Conservation (phyloP, 2,888 invertebrate species). For the Drosophila mulleri region DNA sequence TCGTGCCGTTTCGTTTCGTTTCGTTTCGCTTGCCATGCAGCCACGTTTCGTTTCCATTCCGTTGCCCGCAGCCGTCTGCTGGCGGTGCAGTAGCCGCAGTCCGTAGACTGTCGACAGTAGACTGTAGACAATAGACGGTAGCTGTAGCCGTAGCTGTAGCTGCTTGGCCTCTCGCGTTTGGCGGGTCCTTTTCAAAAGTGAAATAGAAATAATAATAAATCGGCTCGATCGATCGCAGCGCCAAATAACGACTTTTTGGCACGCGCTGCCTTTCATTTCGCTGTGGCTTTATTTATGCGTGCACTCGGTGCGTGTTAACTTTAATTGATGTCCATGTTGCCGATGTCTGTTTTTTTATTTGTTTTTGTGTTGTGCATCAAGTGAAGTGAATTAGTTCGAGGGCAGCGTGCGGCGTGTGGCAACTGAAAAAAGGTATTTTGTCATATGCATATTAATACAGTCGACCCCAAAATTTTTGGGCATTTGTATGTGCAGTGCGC, state of each 20-base stretch:
- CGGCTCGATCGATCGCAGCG: constrained; percentile 24
- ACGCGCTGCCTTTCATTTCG: constrained; percentile 53
- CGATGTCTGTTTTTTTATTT: constrained; percentile 7
- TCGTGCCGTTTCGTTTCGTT: constrained; percentile 13
- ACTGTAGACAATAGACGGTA: constrained; percentile 34
- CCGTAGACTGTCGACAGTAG: too few species aligned
- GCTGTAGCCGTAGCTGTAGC: constrained; percentile 14
- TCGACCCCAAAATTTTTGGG: constrained; percentile 19
- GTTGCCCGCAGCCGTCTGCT: constrained; percentile 28
- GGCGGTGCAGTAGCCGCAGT: constrained; percentile 39
- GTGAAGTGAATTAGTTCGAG: constrained; percentile 27
- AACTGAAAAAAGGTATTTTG: constrained; percentile 41
- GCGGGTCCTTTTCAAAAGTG: constrained; percentile 45
- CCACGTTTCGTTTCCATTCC: constrained; percentile 19
- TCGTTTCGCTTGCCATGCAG: constrained; percentile 19
- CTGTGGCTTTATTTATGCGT: constrained; percentile 7
- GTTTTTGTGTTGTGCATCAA: constrained; percentile 29
- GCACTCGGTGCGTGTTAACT: constrained; percentile 15
- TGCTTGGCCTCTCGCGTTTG: constrained; percentile 22
- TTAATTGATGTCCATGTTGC: constrained; percentile 3
- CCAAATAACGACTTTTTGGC: constrained; percentile 36
- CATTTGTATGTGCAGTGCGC: constrained; percentile 54
- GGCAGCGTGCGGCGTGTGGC: background rate
- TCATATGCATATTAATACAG: constrained; percentile 50
- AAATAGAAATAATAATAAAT: background rate